Conservation (phyloP, 1,140 invertebrate species). For the Drosophila melanica region DNA sequence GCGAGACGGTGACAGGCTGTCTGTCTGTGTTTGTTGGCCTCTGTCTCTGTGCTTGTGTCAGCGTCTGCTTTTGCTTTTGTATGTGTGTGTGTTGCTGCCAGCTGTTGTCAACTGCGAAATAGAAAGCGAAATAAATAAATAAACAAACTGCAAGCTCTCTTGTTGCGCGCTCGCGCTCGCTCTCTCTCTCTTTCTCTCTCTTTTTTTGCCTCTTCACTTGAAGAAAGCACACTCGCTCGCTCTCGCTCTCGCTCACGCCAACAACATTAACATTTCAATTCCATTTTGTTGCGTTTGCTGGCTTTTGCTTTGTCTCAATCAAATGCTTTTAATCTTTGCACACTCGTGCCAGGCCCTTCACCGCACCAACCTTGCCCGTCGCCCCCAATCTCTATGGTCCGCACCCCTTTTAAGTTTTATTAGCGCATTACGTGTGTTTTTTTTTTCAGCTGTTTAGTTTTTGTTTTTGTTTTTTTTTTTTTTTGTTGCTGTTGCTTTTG, state of each 20-base stretch:
- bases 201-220: too few species aligned
- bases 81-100: constrained; percentile 11
- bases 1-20: constrained; percentile 33
- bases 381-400: neutral
- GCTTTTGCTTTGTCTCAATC: constrained; percentile 72
- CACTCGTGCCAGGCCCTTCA: constrained; percentile 41
- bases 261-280: constrained; percentile 35
- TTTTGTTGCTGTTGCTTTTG: too few species aligned
- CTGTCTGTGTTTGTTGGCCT: constrained; percentile 24
- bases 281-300: constrained; percentile 47
- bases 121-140: constrained; percentile 61
- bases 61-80: neutral
- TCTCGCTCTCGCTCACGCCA: constrained; percentile 1
- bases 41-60: constrained; percentile 2
- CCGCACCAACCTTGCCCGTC: constrained; percentile 7
- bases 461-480: constrained; percentile 12
- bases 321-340: constrained; percentile 75
- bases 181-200: neutral
- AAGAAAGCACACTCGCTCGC: neutral
- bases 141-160: constrained; percentile 44
- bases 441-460: constrained; percentile 17
- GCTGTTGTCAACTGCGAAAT: constrained; percentile 72
- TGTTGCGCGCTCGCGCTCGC: neutral
- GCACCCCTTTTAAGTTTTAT: constrained; percentile 37
- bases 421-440: constrained; percentile 39